A percentile compares a stretch with the other conserved stretches of the same genome.
Evolutionary conservation across 2,113 vertebrate genomes (phyloP).

Genomic region (Corapipo altera): DNA sequence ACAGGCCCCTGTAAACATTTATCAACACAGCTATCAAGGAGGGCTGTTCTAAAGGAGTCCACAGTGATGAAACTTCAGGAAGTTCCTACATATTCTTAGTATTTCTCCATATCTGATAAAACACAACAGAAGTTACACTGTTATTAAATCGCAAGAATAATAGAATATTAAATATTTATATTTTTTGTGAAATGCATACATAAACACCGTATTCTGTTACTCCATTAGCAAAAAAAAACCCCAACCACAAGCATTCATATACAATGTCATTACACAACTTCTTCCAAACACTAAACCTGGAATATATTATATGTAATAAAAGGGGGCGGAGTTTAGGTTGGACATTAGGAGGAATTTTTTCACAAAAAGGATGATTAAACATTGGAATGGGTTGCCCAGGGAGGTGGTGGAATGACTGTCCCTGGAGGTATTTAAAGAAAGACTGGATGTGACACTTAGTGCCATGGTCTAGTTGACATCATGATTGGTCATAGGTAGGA

Average conservation of each 20-base stretch:
- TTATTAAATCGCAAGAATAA: not conserved
- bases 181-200: not conserved
- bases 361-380: not conserved
- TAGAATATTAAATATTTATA: not conserved
- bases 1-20: rapidly evolving
- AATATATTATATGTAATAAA: not conserved
- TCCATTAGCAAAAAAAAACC: not conserved
- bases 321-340: not conserved
- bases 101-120: not conserved
- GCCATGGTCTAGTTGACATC: not conserved
- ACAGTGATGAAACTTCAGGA: not conserved
- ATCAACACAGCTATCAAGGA: not conserved
- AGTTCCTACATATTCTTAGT: not conserved
- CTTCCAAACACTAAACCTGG: not conserved
- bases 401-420: not conserved
- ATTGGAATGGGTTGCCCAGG: not conserved
- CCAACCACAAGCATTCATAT: not conserved
- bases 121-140: not conserved
- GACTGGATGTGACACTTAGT: not conserved
- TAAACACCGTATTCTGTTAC: not conserved
- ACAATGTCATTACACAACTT: not conserved
- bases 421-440: not conserved
- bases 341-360: not conserved
- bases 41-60: not conserved
- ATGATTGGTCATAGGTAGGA: not conserved